Evolutionary conservation across 2,113 vertebrate species (phyloP).

Genomic region (Ursus arctos): DNA sequence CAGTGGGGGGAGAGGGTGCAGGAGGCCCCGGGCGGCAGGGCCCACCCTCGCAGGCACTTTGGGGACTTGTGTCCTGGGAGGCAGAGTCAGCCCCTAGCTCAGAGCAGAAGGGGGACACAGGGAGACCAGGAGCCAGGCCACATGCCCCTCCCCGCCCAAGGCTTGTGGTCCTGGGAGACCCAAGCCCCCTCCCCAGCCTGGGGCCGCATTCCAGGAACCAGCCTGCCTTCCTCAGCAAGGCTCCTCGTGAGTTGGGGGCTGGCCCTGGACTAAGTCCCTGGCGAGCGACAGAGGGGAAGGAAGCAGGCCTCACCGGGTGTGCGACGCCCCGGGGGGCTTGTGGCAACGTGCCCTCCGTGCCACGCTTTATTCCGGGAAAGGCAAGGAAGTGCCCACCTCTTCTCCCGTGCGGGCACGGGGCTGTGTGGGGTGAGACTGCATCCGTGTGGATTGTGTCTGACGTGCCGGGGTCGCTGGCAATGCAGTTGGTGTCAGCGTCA

Average conservation of each 20-base stretch:
- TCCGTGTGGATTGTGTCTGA: not conserved
- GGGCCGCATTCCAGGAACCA: constrained; percentile 3
- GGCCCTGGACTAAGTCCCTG: not conserved
- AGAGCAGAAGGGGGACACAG: constrained; percentile 16
- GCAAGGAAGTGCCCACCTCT: not conserved
- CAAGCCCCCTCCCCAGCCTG: not conserved
- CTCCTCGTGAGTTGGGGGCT: not conserved
- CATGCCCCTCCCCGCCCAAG: not conserved
- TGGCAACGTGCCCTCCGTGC: not conserved
- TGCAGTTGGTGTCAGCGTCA: not conserved
- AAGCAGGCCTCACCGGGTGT: not conserved
- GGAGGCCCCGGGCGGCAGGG: constrained; percentile 63
- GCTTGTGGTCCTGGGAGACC: not conserved
- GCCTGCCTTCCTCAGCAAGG: constrained; percentile 6
- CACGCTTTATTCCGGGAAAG: not conserved
- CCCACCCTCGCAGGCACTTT: constrained; percentile 83
- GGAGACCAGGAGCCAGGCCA: not conserved
- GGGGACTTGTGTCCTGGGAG: constrained; percentile 83
- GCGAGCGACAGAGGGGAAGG: not conserved
- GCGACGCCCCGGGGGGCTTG: not conserved
- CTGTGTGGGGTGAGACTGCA: not conserved
- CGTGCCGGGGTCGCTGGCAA: not conserved
- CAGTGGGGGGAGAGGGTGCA: not conserved
- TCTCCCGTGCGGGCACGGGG: not conserved
- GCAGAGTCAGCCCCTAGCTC: constrained; percentile 72